These are phyloP conservation scores for Myocastor coypus DNA, from an alignment of 2,113 vertebrate genomes.

Conservation along the genomic window DNA sequence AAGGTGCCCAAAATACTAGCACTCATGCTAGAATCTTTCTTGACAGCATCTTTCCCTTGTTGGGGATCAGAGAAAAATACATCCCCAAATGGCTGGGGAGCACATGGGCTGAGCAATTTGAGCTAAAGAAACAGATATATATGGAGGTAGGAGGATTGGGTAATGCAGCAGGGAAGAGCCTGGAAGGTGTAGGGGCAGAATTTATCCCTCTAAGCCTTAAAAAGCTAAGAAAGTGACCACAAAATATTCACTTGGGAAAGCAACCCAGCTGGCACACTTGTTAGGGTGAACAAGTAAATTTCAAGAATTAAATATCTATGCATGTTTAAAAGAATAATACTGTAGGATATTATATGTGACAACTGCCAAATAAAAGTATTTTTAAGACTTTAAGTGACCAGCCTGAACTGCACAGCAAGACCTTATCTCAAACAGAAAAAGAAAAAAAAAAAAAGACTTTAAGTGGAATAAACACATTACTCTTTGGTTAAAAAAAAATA, in stretches of 20 bases:
- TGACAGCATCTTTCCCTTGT: background rate
- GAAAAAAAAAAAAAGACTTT: too few relatives aligned
- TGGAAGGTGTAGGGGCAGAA: background rate
- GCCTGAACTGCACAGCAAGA: too few relatives aligned
- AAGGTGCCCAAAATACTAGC: background rate
- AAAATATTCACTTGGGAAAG: background rate
- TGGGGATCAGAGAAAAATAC: background rate
- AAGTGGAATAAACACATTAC: too few relatives aligned
- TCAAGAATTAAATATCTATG: conserved; percentile 1
- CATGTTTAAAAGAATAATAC: conserved; percentile 33
- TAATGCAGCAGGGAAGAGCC: background rate
- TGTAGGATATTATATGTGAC: background rate
- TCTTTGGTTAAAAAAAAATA: too few relatives aligned
- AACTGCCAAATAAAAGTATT: too few relatives aligned
- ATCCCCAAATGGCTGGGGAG: background rate
- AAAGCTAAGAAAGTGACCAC: background rate
- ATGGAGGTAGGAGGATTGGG: background rate
- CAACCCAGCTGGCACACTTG: background rate
- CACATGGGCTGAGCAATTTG: background rate
- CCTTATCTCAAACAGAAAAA: too few relatives aligned
- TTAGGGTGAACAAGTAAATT: conserved; percentile 18
- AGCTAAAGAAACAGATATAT: background rate
- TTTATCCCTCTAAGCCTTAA: background rate
- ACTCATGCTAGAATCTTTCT: background rate
- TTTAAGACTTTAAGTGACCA: too few relatives aligned